Evolutionary conservation across 2,888 invertebrate genomes (phyloP), one percentile per base, ranked within the genome.

Genomic region (Drosophila neutralis): DNA sequence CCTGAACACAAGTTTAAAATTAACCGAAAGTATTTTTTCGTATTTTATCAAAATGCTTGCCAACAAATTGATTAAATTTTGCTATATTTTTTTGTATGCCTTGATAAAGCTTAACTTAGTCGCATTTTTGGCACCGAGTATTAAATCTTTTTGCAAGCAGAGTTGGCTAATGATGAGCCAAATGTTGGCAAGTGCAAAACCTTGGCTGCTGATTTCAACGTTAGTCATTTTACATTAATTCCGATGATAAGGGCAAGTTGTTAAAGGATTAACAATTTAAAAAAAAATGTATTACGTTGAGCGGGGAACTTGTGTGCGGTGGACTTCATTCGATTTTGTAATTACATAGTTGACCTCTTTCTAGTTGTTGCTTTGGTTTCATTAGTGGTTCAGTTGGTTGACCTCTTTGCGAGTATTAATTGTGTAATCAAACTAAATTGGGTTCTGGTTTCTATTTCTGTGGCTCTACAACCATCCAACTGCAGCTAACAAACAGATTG

Each of bases 131-230:
- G 56, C 72, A 65, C 1, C 67, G 27, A 33, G 51, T 27, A 29
- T 54, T 27, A 66, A 66, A 51, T 49, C 29, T 29, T 69, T 69
- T 69, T 51, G 69, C 69, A 69, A 36, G 15, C 15, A 35, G 24
- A 38, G 31, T 21, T 21, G 31, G 36, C 69, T 45, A 48, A 69
- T 38, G 21, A 29, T 24, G 40, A 60, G 69, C 69, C 45, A 69
- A 69, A 42, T 68, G 13, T 35, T 42, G 21, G 38, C 48, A 24
- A 45, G 13, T 45, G 13, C n/a, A n/a, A 21, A 21, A 42, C 2
- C 15, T 15, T 4, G 15, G 15, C 45, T 45, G 45, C 15, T 0
- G 15, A 7, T 15, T 45, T 45, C 13, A 21, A 13, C 45, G 21
- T 45, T 8, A 15, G 21, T 45, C 45, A 15, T 45, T 42, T 11